Evolutionary conservation across 2,113 vertebrate species (phyloP), one percentile per base, ranked within the genome.

Genomic region (Anhinga rufa): DNA sequence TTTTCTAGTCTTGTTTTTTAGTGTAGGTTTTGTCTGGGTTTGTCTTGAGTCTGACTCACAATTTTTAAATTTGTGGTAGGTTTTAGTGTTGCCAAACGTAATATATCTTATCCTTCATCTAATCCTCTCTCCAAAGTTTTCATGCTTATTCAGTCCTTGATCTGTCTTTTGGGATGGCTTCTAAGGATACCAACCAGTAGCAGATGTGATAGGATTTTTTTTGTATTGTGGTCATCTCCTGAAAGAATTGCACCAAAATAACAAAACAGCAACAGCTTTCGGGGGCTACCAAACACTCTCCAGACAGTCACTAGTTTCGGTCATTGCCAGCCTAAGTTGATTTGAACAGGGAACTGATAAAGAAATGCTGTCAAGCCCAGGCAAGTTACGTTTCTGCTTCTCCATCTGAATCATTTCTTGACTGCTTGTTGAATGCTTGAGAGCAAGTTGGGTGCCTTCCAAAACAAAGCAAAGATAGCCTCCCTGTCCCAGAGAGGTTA

Each of bases 341-440:
- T 94, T 92, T 88, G 81, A 95, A 89, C 78, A 58, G 71, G 61
- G 78, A 94, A 70, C 93, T 96, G 82, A 96, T 95, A 95, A 94
- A 95, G 83, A 96, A 88, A 62, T 36, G 26, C 79, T 95, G 75
- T 91, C 91, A 87, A 93, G 93, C 70, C 87, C 75, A 72, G 84
- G 84, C 95, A 95, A 96, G 91, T 77, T 54, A 10, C 85, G 66
- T 95, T 94, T 96, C 92, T 97, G 78, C 71, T 92, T 85, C 87
- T 93, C 84, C 84, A 91, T 91, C 92, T 96, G 91, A 97, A 93
- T 94, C 7, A 95, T 91, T 95, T 95, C 69, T 95, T 95, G 92
- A 97, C 86, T 92, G 95, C 86, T 74, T 85, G 75, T 90, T 94
- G 91, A 96, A 91, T 88, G 84, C 84, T 95, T 95, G 89, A 95